Evolutionary conservation across 2,888 invertebrate genomes (phyloP).

Genomic region (Craniophora ligustri): DNA sequence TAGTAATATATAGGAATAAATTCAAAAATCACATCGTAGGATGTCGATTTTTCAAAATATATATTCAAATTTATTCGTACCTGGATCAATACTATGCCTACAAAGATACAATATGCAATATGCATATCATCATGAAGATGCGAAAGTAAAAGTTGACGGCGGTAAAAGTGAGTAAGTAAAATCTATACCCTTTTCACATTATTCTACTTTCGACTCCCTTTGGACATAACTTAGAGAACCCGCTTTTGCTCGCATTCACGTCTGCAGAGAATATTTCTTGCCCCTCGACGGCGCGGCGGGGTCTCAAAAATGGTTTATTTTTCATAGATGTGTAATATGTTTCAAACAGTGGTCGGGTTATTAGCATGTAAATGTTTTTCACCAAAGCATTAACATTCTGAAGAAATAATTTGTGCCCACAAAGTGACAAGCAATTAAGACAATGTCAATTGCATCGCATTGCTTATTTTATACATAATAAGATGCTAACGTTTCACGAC

Average conservation of each 20-base stretch:
- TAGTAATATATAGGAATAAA: no score
- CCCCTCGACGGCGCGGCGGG: conserved; percentile 14
- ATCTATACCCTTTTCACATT: conserved; percentile 37
- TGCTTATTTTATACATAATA: no score
- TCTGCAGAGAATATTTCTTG: conserved; percentile 10
- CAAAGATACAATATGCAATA: neutral
- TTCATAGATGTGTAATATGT: neutral
- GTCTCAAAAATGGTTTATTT: conserved; percentile 22
- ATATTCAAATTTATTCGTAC: no score
- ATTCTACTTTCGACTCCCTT: conserved; percentile 24
- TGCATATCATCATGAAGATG: neutral
- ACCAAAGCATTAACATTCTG: no score
- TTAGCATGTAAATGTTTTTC: no score
- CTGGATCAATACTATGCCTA: neutral
- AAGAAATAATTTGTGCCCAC: no score
- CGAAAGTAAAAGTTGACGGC: conserved; percentile 10
- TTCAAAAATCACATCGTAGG: no score
- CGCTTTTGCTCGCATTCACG: conserved; percentile 18
- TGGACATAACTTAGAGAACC: conserved; percentile 14
- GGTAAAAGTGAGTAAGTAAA: conserved; percentile 18
- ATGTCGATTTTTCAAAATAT: no score
- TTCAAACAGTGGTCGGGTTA: neutral
- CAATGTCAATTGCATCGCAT: no score
- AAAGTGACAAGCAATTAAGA: no score
- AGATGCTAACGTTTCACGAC: no score